Evolutionary conservation across 2,888 invertebrate genomes (phyloP), one percentile per base, ranked within the genome.

Genomic region (Tetropium fuscum): DNA sequence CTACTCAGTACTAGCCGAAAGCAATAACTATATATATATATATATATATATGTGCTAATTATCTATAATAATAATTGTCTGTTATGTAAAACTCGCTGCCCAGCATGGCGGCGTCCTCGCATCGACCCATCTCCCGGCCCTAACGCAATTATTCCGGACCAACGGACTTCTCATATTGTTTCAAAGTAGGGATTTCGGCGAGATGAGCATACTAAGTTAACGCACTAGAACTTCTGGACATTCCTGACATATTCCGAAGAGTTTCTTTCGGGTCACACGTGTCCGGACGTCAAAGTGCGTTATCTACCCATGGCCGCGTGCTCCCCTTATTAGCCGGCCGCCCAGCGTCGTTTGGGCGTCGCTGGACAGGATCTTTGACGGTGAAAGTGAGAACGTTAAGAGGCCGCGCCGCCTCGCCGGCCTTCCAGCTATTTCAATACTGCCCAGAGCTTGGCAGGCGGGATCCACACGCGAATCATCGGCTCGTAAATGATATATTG

Each of bases 221-320:
- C 30, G 32, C 47, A 32, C 19, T 30, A 32, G 32, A 45, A 47
- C 11, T 47, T 47, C 34, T 32, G 32, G 47, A 19, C 47, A 47
- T 47, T 47, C 47, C 47, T 32, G 47, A 32, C 32, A 34, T 47
- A 47, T 34, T 34, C 20, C 18, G 32, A 47, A 47, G 47, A 47
- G 47, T 47, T 47, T 47, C 47, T 34, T 30, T 47, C 32, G 47
- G 32, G 47, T 47, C 47, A 32, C 47, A 47, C 47, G 47, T 47
- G 47, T 47, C 47, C 32, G 34, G 47, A 47, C 47, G 20, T 47
- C 32, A 34, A 47, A 47, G 47, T 32, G 19, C 47, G 47, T 34
- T 47, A 47, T 47, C 32, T 41, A 19, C 19, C 20, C 13, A 41
- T 34, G 47, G 34, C 32, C 18, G 32, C 19, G 20, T 13, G 13